Evolutionary conservation across 2,888 invertebrate species (phyloP).

Genomic region (Oscheius sp.): DNA sequence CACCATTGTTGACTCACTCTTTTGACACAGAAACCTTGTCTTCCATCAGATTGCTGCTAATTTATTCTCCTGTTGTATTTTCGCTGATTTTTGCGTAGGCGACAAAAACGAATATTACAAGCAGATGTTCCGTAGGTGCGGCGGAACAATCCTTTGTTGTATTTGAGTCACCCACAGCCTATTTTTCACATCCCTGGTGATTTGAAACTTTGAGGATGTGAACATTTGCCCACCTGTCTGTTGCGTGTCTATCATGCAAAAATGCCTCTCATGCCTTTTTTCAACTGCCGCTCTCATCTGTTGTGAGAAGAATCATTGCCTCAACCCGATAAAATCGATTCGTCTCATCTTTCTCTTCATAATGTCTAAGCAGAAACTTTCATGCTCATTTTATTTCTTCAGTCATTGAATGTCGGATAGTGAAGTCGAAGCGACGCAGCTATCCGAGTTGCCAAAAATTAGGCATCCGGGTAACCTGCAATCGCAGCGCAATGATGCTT

Average conservation of each 20-base stretch:
- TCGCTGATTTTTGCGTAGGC: too few species aligned
- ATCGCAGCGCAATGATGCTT: not conserved
- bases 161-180: not conserved
- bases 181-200: not conserved
- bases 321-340: not conserved
- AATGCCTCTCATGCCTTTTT: not conserved
- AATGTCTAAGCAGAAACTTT: too few species aligned
- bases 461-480: constrained; percentile 4
- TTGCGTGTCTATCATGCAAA: constrained; percentile 19
- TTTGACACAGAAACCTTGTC: not conserved
- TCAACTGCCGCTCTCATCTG: constrained; percentile 3
- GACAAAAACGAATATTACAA: not conserved
- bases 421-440: constrained; percentile 6
- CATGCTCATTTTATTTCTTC: not conserved
- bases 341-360: not conserved
- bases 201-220: not conserved
- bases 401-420: constrained; percentile 26
- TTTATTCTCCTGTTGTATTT: not conserved
- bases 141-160: constrained; percentile 13
- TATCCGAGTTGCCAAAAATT: constrained; percentile 1
- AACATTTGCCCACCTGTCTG: not conserved
- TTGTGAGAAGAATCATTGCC: constrained; percentile 4
- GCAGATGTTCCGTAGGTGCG: constrained; percentile 2
- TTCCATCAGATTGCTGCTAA: constrained; percentile 2
- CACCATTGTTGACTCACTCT: too few species aligned